These are phyloP conservation scores for Ochropleura plecta DNA, from an alignment of 2,888 invertebrate species.

Conservation along the genomic window DNA sequence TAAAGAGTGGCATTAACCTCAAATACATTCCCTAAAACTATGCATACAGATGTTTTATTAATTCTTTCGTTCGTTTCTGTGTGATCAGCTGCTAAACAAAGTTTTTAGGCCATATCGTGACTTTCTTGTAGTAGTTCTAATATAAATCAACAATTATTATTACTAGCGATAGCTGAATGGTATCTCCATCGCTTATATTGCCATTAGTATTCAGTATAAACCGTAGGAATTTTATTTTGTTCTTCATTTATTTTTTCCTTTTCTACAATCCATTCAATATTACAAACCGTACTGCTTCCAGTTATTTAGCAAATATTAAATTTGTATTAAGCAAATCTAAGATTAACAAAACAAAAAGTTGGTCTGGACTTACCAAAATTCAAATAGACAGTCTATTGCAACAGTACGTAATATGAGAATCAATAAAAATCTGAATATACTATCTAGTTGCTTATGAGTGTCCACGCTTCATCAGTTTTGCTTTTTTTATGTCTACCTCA, in stretches of 20 bases:
- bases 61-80: conserved; percentile 25
- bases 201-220: background rate
- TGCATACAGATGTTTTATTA: conserved; percentile 44
- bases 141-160: background rate
- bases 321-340: background rate
- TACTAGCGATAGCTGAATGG: background rate
- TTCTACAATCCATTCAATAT: background rate
- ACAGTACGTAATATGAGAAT: conserved; percentile 67
- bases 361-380: conserved; percentile 18
- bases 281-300: background rate
- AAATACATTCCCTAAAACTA: conserved; percentile 31
- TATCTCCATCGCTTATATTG: background rate
- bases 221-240: background rate
- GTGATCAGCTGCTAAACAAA: conserved; percentile 33
- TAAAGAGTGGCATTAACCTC: conserved; percentile 41
- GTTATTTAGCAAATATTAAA: too few relatives aligned
- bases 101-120: conserved; percentile 24
- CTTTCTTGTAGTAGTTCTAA: conserved; percentile 26
- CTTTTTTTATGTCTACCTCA: conserved; percentile 66
- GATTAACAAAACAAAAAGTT: conserved; percentile 6
- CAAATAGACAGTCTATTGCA: conserved; percentile 49
- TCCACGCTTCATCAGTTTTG: conserved; percentile 65
- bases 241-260: background rate
- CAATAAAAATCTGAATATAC: conserved; percentile 54
- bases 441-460: conserved; percentile 61